These are phyloP conservation scores for Nasonia giraulti DNA, from an alignment of 1,140 invertebrate species.

Conservation along the genomic window DNA sequence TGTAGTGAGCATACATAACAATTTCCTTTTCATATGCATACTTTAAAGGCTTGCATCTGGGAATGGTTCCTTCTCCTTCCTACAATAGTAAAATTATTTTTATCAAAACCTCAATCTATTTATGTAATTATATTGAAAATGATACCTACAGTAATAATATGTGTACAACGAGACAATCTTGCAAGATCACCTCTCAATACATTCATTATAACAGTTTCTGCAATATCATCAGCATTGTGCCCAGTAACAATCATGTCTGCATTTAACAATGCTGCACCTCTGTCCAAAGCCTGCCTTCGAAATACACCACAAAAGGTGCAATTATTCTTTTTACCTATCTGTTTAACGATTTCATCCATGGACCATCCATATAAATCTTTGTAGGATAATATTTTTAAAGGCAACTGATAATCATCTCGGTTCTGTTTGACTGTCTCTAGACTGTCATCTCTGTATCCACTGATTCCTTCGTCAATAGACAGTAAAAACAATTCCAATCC, in stretches of 20 bases:
- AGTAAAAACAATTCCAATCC: conserved; percentile 92
- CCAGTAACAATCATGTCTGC: conserved; percentile 97
- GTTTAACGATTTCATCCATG: conserved; percentile 98
- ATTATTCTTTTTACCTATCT: conserved; percentile 98
- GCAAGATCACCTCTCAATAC: conserved; percentile 97
- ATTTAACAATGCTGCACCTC: conserved; percentile 89
- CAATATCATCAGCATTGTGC: conserved; percentile 99
- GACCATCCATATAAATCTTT: conserved; percentile 99
- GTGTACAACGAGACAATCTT: conserved; percentile 91
- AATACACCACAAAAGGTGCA: conserved; percentile 99
- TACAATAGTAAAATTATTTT: conserved; percentile 65
- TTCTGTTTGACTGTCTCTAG: conserved; percentile 97
- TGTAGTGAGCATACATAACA: conserved; percentile 99
- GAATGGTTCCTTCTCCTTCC: conserved; percentile 90
- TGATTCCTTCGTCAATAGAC: conserved; percentile 95
- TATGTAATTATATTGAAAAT: not conserved
- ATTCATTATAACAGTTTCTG: conserved; percentile 99
- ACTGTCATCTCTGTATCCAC: conserved; percentile 97
- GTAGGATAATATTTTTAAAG: conserved; percentile 97
- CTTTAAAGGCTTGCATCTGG: conserved; percentile 97
- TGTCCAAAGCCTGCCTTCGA: conserved; percentile 94
- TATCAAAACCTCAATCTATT: not conserved
- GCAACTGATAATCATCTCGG: conserved; percentile 93
- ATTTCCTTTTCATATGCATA: conserved; percentile 99
- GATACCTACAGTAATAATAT: conserved; percentile 86